phyloP scores from a whole-genome alignment of 1,140 invertebrate species.

The Periplaneta americana region DNA sequence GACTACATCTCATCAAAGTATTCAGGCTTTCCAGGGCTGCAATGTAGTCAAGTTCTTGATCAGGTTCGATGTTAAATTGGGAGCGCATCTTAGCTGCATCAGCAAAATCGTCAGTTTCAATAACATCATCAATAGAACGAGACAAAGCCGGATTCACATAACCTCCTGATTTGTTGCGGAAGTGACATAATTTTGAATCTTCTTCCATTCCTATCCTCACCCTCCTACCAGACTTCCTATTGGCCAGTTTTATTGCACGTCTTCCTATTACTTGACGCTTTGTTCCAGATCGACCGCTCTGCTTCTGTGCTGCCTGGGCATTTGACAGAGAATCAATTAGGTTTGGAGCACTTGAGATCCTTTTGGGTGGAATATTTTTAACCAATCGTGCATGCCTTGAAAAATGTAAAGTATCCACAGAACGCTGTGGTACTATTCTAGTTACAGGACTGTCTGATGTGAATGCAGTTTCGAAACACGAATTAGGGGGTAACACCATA shows the following conservation, averaged over 20 bases:
- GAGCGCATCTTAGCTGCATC: background rate
- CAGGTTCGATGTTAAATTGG: background rate
- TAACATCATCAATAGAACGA: conserved; percentile 2
- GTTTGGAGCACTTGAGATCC: background rate
- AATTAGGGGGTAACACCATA: background rate
- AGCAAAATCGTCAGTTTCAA: background rate
- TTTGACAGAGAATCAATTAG: background rate
- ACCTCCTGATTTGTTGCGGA: conserved; percentile 12
- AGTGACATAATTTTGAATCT: background rate
- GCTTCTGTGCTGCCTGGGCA: background rate
- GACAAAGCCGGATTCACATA: conserved; percentile 15
- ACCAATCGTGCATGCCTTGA: background rate
- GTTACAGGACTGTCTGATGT: conserved; percentile 34
- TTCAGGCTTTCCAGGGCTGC: conserved; percentile 7
- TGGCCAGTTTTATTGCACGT: background rate
- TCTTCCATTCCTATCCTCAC: background rate
- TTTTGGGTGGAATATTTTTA: background rate
- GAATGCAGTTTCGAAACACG: conserved; percentile 39
- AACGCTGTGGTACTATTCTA: conserved; percentile 31
- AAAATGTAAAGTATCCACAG: conserved; percentile 28
- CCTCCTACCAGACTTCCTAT: background rate
- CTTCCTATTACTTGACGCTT: background rate
- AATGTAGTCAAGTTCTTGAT: conserved; percentile 13
- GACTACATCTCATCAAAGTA: conserved; percentile 3
- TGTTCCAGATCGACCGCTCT: background rate